A percentile compares a stretch with the other conserved stretches of the same genome.
phyloP scores from a whole-genome alignment of 2,888 invertebrate species.

The Perdita meconis region DNA sequence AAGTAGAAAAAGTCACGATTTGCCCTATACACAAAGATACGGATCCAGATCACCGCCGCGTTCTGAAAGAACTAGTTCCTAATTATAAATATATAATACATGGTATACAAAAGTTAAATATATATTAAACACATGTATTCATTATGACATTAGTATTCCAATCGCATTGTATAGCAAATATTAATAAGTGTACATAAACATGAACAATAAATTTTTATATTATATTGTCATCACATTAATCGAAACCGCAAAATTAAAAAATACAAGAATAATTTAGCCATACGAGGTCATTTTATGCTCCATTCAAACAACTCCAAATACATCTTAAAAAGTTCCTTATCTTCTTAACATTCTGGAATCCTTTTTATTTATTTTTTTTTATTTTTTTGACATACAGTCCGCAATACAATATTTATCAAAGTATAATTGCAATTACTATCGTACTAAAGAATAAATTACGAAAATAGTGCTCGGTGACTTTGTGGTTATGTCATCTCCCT shows the following conservation, averaged over 20 bases:
- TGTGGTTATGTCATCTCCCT: too few species aligned
- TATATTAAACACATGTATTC: background rate
- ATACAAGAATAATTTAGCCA: background rate
- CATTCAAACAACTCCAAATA: too few species aligned
- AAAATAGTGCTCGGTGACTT: too few species aligned
- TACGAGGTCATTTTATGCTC: too few species aligned
- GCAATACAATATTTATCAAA: too few species aligned
- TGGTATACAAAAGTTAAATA: slow-evolving; percentile 1
- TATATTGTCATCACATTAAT: background rate
- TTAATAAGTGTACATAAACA: slow-evolving; percentile 30
- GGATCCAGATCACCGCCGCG: slow-evolving; percentile 78
- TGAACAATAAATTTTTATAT: slow-evolving; percentile 13
- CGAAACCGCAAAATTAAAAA: background rate
- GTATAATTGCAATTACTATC: too few species aligned
- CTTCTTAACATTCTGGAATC: too few species aligned
- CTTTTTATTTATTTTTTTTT: too few species aligned
- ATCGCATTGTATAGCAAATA: background rate
- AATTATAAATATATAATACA: slow-evolving; percentile 23
- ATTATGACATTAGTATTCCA: slow-evolving; percentile 8
- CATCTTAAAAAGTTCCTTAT: too few species aligned
- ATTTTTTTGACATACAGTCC: too few species aligned
- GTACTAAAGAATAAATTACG: too few species aligned
- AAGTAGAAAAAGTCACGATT: slow-evolving; percentile 86
- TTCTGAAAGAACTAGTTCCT: slow-evolving; percentile 75
- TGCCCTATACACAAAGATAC: slow-evolving; percentile 85